Evolutionary conservation across 2,797 vertebrate species (phyloP), one percentile per base, ranked within the genome.

Genomic region (Arremon brunneinucha): DNA sequence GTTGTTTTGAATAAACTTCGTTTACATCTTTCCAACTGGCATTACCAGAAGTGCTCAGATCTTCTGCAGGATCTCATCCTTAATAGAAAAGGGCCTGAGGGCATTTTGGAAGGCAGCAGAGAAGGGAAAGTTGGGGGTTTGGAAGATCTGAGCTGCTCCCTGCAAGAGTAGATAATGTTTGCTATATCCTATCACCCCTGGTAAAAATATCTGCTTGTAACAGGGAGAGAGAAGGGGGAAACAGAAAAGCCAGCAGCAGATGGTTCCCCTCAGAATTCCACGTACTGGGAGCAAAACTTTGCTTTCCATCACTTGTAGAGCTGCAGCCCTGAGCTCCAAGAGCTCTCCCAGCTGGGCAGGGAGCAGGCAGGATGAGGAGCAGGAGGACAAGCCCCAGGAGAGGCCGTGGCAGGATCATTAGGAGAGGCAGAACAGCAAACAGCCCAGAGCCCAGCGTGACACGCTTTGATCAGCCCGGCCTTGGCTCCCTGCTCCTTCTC

Each of bases 1-100:
- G 83, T 34, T 94, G 79, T 80, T 94, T 93, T 89, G 91, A 96
- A 93, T 94, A 94, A 90, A 34, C 64, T 87, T 96, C 60, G 0
- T 95, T 94, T 97, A 90, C 93, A 95, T 94, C 84, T 85, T 82
- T 69, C 75, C 75, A 94, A 82, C 94, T 89, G 87, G 94, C 89
- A 74, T 4, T 74, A 95, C 92, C 71, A 94, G 93, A 90, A 96
- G 75, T 6, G 1, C 81, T 89, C 60, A 90, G 83, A 95, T 95
- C 93, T 95, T 41, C n/a, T 43, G 63, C 12, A 0, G 90, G 89
- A 96, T 93, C 90, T 93, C 70, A 84, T 83, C 94, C 93, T 94
- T 82, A 60, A 89, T 17, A 82, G 12, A 50, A 89, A 87, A 90
- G 30, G 47, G 65, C 96, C 88, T 74, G n/a, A 68, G 68, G 93